Conservation (phyloP, 2,888 invertebrate species). For the Synergus umbraculus region DNA sequence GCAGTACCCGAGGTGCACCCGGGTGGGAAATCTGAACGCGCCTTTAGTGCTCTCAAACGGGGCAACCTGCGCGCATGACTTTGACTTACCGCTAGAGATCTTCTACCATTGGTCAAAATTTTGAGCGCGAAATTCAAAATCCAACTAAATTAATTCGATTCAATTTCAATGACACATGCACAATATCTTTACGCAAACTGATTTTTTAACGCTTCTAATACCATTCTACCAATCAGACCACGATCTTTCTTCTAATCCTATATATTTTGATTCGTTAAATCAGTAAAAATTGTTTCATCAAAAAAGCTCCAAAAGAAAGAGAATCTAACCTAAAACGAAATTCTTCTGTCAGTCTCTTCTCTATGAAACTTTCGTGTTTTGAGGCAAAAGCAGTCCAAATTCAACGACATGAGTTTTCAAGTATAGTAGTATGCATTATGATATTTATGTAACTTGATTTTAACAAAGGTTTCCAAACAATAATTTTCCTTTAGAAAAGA, state of each 20-base stretch:
- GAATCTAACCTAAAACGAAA: background rate
- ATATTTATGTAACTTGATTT: background rate
- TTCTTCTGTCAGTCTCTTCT: background rate
- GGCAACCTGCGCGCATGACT: too few relatives aligned
- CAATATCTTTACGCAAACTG: background rate
- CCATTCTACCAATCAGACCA: background rate
- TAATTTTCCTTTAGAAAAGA: background rate
- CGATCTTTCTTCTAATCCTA: background rate
- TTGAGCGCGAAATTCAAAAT: too few relatives aligned
- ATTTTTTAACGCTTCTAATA: background rate
- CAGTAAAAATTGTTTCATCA: background rate
- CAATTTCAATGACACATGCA: background rate
- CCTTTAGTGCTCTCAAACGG: too few relatives aligned
- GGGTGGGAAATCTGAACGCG: too few relatives aligned
- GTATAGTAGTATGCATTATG: conserved; percentile 8
- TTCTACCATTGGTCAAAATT: too few relatives aligned
- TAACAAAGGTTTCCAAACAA: background rate
- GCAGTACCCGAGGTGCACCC: too few relatives aligned
- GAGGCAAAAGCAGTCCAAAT: background rate
- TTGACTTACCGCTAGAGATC: too few relatives aligned
- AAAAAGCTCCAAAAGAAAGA: background rate
- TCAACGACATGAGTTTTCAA: background rate
- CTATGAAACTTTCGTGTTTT: conserved; percentile 2
- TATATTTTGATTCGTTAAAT: background rate
- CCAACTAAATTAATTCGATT: too few relatives aligned